Evolutionary conservation across 2,888 invertebrate genomes (phyloP).

Genomic region (Leucophora obtusa): DNA sequence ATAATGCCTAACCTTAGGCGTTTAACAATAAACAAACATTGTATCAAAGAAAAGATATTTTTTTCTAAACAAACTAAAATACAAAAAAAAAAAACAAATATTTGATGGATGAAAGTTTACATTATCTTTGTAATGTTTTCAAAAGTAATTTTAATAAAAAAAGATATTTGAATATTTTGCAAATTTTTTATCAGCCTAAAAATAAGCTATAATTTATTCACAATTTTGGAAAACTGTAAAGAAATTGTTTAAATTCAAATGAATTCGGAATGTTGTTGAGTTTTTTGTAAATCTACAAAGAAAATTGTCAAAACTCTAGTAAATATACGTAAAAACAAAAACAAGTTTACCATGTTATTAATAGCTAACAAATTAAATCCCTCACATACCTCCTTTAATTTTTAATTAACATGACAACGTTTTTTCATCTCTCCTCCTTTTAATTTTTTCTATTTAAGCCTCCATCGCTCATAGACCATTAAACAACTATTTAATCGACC

Average conservation of each 20-base stretch:
- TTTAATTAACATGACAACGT: slow-evolving; percentile 8
- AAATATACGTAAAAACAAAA: no score
- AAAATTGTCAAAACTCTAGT: no score
- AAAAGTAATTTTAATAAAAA: not conserved
- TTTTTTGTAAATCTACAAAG: no score
- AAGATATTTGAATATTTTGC: not conserved
- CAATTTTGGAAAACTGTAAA: not conserved
- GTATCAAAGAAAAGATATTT: not conserved
- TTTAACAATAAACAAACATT: slow-evolving; percentile 25
- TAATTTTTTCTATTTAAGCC: slow-evolving; percentile 3
- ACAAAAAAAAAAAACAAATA: not conserved
- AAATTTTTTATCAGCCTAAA: not conserved
- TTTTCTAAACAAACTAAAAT: not conserved
- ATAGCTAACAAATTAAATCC: not conserved
- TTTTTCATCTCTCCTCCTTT: not conserved
- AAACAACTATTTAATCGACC: not conserved
- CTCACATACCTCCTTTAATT: not conserved
- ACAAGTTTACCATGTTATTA: not conserved
- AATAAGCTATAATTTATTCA: not conserved
- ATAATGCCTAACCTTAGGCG: slow-evolving; percentile 42
- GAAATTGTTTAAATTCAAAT: no score
- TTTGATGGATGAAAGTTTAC: not conserved
- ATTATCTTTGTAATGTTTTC: not conserved
- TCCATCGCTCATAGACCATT: slow-evolving; percentile 13
- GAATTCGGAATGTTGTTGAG: no score